Base-by-base conservation (phyloP, 2,113 vertebrate genomes). In the Pongo pygmaeus region DNA sequence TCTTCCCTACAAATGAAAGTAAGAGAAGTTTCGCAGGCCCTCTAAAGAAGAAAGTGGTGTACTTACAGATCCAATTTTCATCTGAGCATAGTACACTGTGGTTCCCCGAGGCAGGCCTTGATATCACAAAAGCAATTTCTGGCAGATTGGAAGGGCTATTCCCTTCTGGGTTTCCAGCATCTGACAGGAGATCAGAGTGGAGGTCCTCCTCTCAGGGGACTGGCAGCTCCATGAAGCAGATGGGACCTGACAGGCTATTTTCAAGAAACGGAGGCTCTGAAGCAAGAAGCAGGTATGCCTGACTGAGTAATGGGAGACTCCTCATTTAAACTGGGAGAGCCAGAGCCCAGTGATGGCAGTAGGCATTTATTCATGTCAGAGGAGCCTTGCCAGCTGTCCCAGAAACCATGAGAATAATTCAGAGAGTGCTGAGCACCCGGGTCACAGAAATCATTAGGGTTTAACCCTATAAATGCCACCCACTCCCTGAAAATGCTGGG, bases 191-290 rank as follows among this genome's bases (percentile, higher is more conserved):
- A 98, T 96, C 92, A 97, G 97, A 98, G 97, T 96, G 43, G 96
- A 95, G 80, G 97, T 97, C 98, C 97, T 96, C 64, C 80, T 98
- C 98, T 98, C 98, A 46, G 52, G 98, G 95, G 98, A 88, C 72
- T 94, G 72, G 97, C 98, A 98, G 98, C 97, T 98, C 98, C 98
- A 95, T 97, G 98, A 97, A 98, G 3, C 98, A 99, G 98, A 98
- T 99, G 99, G 98, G 96, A 98, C 95, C 98, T 98, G 99, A 99
- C 98, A 99, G 98, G 98, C 97, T 98, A 98, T 98, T 98, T 98
- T 97, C 98, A 98, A 97, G 98, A 98, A 97, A 97, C 8, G 23
- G 97, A 98, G 96, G 90, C 98, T 98, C 78, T 97, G 98, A 98
- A 98, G 98, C 98, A 98, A 97, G 98, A 98, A 98, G 95, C 92